Percentiles rank a stretch among this genome's conserved stretches.
Conservation (phyloP, 2,888 invertebrate species). For the Cactoblastis cactorum region DNA sequence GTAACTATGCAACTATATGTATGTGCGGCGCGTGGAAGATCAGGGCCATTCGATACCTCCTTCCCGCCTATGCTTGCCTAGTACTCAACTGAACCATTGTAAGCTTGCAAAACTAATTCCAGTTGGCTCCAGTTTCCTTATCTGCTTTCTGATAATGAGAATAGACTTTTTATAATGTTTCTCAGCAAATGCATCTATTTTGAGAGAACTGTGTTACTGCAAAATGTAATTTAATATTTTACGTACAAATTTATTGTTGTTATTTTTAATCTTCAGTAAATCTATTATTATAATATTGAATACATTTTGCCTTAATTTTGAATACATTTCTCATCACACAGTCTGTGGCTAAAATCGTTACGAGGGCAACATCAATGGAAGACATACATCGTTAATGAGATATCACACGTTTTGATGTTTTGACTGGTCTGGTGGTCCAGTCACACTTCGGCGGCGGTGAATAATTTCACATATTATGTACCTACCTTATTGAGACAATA, state of each 20-base stretch:
- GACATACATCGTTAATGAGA: conserved; percentile 12
- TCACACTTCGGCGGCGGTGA: not conserved
- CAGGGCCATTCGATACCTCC: conserved; percentile 40
- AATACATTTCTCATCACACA: not conserved
- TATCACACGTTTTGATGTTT: conserved; percentile 11
- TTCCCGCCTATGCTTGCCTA: conserved; percentile 46
- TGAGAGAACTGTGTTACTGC: too few relatives aligned
- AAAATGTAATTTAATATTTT: too few relatives aligned
- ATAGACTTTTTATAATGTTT: too few relatives aligned
- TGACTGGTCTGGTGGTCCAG: conserved; percentile 7
- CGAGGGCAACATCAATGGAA: conserved; percentile 6
- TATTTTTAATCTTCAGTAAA: not conserved
- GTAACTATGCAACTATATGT: conserved; percentile 50
- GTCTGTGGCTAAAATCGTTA: conserved; percentile 7
- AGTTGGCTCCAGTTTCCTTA: not conserved
- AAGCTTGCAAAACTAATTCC: conserved; percentile 25
- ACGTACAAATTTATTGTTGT: not conserved
- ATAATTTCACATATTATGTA: not conserved
- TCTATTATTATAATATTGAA: not conserved
- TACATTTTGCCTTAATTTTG: not conserved
- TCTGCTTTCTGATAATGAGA: not conserved
- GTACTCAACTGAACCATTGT: conserved; percentile 45
- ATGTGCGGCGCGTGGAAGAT: conserved; percentile 55
- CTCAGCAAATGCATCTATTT: too few relatives aligned
- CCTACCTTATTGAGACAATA: not conserved